phyloP scores from a whole-genome alignment of 2,888 invertebrate species.

The Apodemia duryi region DNA sequence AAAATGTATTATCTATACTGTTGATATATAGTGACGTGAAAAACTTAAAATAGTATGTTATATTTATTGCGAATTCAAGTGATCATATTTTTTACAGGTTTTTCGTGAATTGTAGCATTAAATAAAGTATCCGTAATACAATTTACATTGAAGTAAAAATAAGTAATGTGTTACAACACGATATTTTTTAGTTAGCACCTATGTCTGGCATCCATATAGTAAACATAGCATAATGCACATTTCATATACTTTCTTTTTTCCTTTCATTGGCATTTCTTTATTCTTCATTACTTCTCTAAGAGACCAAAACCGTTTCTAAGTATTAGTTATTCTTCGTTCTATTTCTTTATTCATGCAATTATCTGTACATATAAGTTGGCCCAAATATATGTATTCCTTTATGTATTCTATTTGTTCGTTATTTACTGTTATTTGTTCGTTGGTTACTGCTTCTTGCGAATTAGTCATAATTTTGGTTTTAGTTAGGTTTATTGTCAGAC shows the following conservation, averaged over 20 bases:
- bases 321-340: slow-evolving; percentile 18
- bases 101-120: no score
- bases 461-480: slow-evolving; percentile 23
- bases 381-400: slow-evolving; percentile 16
- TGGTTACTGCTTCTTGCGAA: neutral
- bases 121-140: no score
- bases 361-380: neutral
- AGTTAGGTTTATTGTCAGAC: slow-evolving; percentile 25
- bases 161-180: no score
- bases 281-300: no score
- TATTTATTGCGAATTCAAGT: no score
- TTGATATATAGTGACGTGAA: no score
- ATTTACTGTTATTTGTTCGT: neutral
- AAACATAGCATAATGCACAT: no score
- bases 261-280: slow-evolving; percentile 10
- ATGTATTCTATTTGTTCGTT: slow-evolving; percentile 14
- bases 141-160: no score
- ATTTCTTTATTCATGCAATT: slow-evolving; percentile 18
- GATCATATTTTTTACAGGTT: no score
- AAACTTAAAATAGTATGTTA: no score
- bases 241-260: slow-evolving; percentile 16
- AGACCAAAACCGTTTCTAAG: neutral
- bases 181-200: slow-evolving; percentile 14
- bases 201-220: slow-evolving; percentile 15
- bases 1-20: no score